These are phyloP conservation scores for Marmota flaviventris DNA, from an alignment of 2,113 vertebrate genomes.

Conservation along the genomic window DNA sequence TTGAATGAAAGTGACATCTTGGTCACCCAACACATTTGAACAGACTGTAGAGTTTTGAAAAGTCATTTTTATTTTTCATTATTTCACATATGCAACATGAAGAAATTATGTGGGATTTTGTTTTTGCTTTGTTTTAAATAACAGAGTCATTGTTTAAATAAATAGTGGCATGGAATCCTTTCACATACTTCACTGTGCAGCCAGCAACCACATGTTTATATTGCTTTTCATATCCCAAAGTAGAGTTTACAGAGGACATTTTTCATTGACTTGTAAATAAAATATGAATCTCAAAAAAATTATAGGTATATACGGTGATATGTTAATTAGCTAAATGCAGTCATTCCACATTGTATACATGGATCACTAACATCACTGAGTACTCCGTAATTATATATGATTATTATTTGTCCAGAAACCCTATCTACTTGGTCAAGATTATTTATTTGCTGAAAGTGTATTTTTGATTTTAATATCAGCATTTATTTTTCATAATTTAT, in stretches of 20 bases:
- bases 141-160: constrained; percentile 65
- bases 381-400: not conserved
- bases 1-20: not conserved
- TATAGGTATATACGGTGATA: not conserved
- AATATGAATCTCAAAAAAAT: constrained; percentile 68
- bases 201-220: not conserved
- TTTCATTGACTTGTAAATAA: constrained; percentile 87
- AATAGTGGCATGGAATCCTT: constrained; percentile 42
- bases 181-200: not conserved
- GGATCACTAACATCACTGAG: not conserved
- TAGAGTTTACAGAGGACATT: constrained; percentile 67
- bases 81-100: constrained; percentile 38
- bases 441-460: constrained; percentile 16
- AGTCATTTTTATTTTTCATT: constrained; percentile 61
- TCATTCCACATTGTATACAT: not conserved
- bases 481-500: constrained; percentile 29
- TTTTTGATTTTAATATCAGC: constrained; percentile 48
- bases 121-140: not conserved
- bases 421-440: not conserved
- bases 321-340: not conserved
- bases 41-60: not conserved
- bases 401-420: not conserved
- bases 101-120: constrained; percentile 55
- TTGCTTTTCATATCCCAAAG: constrained; percentile 1
- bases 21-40: not conserved